Evolutionary conservation across 2,113 vertebrate genomes (phyloP), one percentile per base, ranked within the genome.

Genomic region (Atlantisia rogersi): DNA sequence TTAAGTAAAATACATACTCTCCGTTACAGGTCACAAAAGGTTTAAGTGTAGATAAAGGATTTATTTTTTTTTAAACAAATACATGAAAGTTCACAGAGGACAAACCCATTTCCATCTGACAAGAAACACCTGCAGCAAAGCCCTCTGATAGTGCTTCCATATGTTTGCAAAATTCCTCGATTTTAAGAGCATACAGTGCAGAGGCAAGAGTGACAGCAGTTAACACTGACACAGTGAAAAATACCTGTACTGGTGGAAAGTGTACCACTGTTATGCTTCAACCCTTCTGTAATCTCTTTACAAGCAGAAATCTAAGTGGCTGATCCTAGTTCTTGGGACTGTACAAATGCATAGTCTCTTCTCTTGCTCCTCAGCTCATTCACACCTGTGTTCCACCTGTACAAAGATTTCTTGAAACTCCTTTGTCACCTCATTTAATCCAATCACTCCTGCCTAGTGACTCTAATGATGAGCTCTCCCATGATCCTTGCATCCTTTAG

Each of bases 401-500:
- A 11, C 12, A 15, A 1, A 7, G 11, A 24, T 89, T 50, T 63
- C 73, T 64, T 64, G 15, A 44, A 58, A 40, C 22, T 14, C 39
- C 25, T 42, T 53, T 28, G n/a, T 44, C 25, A 77, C 55, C 10
- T 50, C 22, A 16, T 87, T 76, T 82, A 32, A 52, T 44, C 39
- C 18, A 10, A 19, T 3, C 14, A 6, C 0, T 1, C 40, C n/a
- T 59, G 16, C 21, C 42, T 69, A 4, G 0, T 13, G 24, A 19
- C 37, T 35, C 4, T 19, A 37, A n/a, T 25, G 31, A 40, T 31
- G 12, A 90, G 19, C 13, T 67, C 39, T 48, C 29, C 29, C 5
- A 4, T 31, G 29, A 59, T 59, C 15, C 50, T 28, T 78, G 37
- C 29, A 46, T 40, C 19, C 20, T 68, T 68, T 28, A 67, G 15